Evolutionary conservation across 2,888 invertebrate genomes (phyloP).

Genomic region (Chydorus sphaericus): DNA sequence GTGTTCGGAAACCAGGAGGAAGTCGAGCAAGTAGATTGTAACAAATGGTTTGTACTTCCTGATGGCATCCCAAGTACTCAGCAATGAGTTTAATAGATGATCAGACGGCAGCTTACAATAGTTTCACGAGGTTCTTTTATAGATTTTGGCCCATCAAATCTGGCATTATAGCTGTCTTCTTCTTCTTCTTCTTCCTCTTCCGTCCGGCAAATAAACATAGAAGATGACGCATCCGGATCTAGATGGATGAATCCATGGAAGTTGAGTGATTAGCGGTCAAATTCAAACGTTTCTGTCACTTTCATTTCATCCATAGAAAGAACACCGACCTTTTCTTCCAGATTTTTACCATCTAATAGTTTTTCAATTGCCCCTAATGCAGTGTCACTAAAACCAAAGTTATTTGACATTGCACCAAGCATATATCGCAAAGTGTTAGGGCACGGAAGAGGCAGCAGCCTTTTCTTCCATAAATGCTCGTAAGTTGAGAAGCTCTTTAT

Average conservation of each 20-base stretch:
- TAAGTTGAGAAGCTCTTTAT: slow-evolving; percentile 15
- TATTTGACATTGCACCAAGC: slow-evolving; percentile 8
- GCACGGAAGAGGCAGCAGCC: slow-evolving; percentile 14
- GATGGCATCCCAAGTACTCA: no score
- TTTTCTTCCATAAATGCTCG: slow-evolving; percentile 10
- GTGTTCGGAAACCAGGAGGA: no score
- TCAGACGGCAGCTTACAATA: slow-evolving; percentile 22
- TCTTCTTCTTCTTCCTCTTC: background rate
- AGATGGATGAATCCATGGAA: slow-evolving; percentile 15
- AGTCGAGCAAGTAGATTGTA: no score
- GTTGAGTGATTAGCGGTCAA: background rate
- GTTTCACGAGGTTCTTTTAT: slow-evolving; percentile 19
- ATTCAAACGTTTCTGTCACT: slow-evolving; percentile 12
- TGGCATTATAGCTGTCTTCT: no score
- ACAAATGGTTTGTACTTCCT: no score
- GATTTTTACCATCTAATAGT: background rate
- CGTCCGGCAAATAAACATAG: no score
- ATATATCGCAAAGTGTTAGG: slow-evolving; percentile 2
- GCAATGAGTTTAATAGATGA: no score
- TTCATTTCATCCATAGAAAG: slow-evolving; percentile 16
- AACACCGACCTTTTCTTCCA: slow-evolving; percentile 10
- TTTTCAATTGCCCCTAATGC: slow-evolving; percentile 13
- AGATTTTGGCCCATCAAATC: no score
- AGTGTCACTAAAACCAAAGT: slow-evolving; percentile 12
- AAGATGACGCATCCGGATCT: slow-evolving; percentile 9